These are phyloP conservation scores for Ophraella communa DNA, from an alignment of 2,888 invertebrate species.

Conservation along the genomic window DNA sequence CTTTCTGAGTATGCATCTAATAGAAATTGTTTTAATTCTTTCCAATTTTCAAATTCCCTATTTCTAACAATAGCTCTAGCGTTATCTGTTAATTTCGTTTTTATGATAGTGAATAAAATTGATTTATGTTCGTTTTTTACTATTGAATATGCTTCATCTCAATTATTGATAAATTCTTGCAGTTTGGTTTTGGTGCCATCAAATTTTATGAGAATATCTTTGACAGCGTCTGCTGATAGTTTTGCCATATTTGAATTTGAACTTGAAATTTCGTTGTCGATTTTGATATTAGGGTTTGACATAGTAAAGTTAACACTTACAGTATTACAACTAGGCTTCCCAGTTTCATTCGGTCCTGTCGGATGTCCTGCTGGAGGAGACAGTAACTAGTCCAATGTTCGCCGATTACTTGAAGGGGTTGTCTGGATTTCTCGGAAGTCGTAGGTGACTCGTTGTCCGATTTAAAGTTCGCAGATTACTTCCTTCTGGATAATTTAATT, in stretches of 20 bases:
- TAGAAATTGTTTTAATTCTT: neutral
- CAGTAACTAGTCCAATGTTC: no score
- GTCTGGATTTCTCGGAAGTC: no score
- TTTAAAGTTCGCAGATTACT: neutral
- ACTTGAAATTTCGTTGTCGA: no score
- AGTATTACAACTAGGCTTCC: no score
- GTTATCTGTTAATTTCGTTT: neutral
- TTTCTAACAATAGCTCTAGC: neutral
- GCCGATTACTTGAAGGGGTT: no score
- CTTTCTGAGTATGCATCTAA: constrained; percentile 8
- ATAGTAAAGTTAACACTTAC: no score
- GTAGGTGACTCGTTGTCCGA: neutral
- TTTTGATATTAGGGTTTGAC: no score
- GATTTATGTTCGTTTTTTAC: neutral
- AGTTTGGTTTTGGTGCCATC: neutral
- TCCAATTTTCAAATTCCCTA: neutral
- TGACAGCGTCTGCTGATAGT: neutral
- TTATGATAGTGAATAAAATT: neutral
- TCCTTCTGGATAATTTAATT: neutral
- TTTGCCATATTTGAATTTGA: neutral
- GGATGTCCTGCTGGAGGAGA: no score
- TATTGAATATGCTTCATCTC: neutral
- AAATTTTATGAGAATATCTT: neutral
- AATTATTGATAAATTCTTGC: neutral
- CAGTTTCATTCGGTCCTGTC: no score